phyloP scores from a whole-genome alignment of 2,113 vertebrate genomes.

The Hippocampus zosterae region DNA sequence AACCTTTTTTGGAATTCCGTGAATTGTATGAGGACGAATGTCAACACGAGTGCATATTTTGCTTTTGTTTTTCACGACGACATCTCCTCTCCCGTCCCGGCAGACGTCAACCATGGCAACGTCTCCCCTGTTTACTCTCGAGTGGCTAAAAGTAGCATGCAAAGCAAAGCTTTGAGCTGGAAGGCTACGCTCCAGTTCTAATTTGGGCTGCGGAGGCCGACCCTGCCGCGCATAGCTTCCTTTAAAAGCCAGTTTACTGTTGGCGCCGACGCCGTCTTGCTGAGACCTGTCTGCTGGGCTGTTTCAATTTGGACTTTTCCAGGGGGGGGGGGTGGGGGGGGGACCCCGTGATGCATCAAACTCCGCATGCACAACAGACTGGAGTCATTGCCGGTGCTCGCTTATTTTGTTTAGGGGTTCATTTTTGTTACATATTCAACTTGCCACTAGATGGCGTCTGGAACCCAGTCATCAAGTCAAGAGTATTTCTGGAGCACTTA shows the following conservation, averaged over 20 bases:
- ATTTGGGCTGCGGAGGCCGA: background rate
- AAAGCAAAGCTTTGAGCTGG: background rate
- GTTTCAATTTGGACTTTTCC: background rate
- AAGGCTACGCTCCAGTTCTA: slow-evolving; percentile 37
- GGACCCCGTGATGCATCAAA: background rate
- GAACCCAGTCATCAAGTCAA: slow-evolving; percentile 32
- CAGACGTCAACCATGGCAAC: slow-evolving; percentile 58
- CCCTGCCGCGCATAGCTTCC: background rate
- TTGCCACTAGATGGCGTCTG: slow-evolving; percentile 68
- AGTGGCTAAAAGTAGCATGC: background rate
- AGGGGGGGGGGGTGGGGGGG: background rate
- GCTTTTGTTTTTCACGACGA: slow-evolving; percentile 39
- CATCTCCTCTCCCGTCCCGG: slow-evolving; percentile 49
- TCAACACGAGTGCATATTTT: background rate
- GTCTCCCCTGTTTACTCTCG: slow-evolving; percentile 46
- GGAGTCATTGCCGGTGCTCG: slow-evolving; percentile 76
- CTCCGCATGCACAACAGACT: background rate
- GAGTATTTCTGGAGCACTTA: too few species aligned
- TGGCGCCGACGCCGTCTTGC: background rate
- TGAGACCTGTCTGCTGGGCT: background rate
- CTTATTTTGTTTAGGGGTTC: background rate
- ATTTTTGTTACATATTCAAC: slow-evolving; percentile 1
- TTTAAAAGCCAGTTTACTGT: background rate
- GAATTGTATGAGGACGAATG: background rate
- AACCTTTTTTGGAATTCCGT: background rate